Evolutionary conservation across 2,113 vertebrate species (phyloP), one percentile per base, ranked within the genome.

Genomic region (Lampris megalopsis): DNA sequence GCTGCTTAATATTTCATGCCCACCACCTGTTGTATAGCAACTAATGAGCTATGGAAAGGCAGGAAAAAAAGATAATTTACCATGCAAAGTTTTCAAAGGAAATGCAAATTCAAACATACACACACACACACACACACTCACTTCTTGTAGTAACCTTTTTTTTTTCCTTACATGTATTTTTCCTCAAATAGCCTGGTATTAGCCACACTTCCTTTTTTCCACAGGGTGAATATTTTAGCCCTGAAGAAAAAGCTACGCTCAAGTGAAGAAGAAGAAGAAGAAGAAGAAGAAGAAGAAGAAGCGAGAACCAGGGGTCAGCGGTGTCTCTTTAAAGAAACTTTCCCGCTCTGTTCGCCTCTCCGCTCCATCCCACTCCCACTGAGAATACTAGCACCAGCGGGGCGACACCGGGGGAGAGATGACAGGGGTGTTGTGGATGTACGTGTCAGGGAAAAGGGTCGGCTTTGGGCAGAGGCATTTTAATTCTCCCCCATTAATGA

Each of bases 211-310:
- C 92, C 94, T 96, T 95, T 95, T 95, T 95, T 94, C 94, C 94
- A 94, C 93, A 91, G 92, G 92, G 95, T 96, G 97, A 97, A 97
- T 97, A 97, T 97, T 98, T 98, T 95, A 96, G 96, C 95, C 95
- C 96, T 38, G 93, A 93, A 96, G 95, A 95, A 97, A 97, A 96
- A 95, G 24, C 24, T 94, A 95, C 96, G 96, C 96, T 96, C 94
- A 93, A 96, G 96, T 90, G 92, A 87, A 95, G 24, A 24, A 24
- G 24, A 24, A 24, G 24, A 24, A 24, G 24, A 24, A 24, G 24
- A 24, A 24, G 24, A 24, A 24, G 24, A 24, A 24, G 24, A 24
- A 24, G 24, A 24, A 24, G 24, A 24, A 24, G 24, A 24, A 93
- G 88, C 82, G 56, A 94, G 93, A 97, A 95, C 93, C 94, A 93